Evolutionary conservation across 37 sponge, comb jelly and placozoan genomes (phyloP), one percentile per base, ranked within the genome.

Genomic region (Axinella damicornis): DNA sequence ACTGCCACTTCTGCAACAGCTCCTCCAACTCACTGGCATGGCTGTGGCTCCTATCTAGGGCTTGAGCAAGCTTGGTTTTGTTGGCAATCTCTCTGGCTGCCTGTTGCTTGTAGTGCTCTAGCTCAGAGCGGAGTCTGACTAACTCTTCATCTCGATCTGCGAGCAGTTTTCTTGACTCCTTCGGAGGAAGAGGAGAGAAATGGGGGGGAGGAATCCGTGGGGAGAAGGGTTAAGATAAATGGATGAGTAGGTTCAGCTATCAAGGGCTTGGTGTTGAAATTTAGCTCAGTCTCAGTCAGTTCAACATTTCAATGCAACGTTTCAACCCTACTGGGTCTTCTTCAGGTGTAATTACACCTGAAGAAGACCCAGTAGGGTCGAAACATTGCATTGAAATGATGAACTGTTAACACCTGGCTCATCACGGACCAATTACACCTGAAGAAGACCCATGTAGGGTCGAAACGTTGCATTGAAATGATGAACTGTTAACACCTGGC

Each of bases 51-150:
- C 85, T 81, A 57, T 92, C 89, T 19, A 92, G 62, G 1, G 86
- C 62, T 71, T 88, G 85, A 11, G 89, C 89, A 25, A 92, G 73
- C 65, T 84, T 88, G 19, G 93, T 92, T 65, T 92, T 92, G 55
- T 69, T 88, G 25, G 87, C 89, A 28, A 92, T 88, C 76, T 92
- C 93, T 65, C 76, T 83, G 21, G 92, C 83, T 5, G 70, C 83
- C 76, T 88, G 92, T 33, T 78, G 66, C 38, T 55, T 77, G 84
- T 87, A 87, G 27, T 53, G 83, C 0, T 92, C 88, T 27, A 87
- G 52, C 37, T 92, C 92, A 24, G 22, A 28, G 13, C 58, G 62
- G 35, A 92, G 62, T 32, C 37, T 72, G 1, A 27, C 69, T 35
- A 92, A 20, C 54, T 92, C 92, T 55, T 72, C 22, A 62, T 92